These are phyloP conservation scores for Palythoa grandiflora DNA, from an alignment of 92 coral and sea anemone species.

Conservation along the genomic window DNA sequence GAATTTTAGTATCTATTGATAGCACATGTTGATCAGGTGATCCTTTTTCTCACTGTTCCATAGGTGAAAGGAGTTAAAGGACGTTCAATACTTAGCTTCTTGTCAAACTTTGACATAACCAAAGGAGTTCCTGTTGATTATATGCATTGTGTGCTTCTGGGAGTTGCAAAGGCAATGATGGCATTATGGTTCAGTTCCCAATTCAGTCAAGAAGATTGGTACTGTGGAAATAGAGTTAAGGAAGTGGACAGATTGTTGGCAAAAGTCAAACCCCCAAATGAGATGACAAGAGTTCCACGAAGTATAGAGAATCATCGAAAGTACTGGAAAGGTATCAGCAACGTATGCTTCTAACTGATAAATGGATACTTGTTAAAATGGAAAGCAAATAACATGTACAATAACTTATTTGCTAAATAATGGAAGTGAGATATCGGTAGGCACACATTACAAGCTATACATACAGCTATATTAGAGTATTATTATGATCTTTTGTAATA, in stretches of 20 bases:
- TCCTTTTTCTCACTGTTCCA: background rate
- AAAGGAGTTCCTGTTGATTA: conserved; percentile 62
- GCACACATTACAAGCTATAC: background rate
- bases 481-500: background rate
- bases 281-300: conserved; percentile 64
- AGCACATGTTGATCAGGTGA: background rate
- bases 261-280: conserved; percentile 59
- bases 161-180: conserved; percentile 54
- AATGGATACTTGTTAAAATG: background rate
- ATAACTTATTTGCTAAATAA: background rate
- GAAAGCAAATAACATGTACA: conserved; percentile 12
- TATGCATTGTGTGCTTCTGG: conserved; percentile 65
- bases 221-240: conserved; percentile 38
- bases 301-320: conserved; percentile 63
- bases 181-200: conserved; percentile 48
- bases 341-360: background rate
- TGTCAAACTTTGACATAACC: conserved; percentile 57
- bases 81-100: conserved; percentile 17
- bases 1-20: background rate
- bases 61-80: conserved; percentile 59
- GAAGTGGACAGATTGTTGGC: conserved; percentile 55
- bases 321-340: conserved; percentile 47
- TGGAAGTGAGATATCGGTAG: background rate
- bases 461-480: background rate
- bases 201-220: conserved; percentile 57